Conservation (phyloP, 2,888 invertebrate species). For the Timema podura region DNA sequence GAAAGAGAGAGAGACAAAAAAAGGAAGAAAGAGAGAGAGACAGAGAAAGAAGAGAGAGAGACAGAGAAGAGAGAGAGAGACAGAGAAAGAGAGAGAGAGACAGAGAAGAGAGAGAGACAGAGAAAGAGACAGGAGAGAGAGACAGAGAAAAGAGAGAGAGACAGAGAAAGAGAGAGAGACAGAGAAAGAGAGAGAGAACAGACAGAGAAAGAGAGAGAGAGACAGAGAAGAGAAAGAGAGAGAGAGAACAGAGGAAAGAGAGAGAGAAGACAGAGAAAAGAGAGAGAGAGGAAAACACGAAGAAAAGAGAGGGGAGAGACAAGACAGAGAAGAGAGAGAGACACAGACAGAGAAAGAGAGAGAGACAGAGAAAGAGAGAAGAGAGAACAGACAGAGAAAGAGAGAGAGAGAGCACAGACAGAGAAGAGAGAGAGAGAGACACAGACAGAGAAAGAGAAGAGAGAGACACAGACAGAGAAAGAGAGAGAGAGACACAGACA, state of each 20-base stretch:
- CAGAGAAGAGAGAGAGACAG: neutral
- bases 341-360: too few species aligned
- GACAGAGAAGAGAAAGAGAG: too few species aligned
- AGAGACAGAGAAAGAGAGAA: neutral
- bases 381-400: neutral
- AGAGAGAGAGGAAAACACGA: too few species aligned
- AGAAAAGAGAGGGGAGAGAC: too few species aligned
- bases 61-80: neutral
- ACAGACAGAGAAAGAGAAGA: neutral
- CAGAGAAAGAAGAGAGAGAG: neutral
- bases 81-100: neutral
- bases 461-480: neutral
- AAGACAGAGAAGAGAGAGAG: too few species aligned
- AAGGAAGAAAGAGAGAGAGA: neutral
- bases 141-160: too few species aligned
- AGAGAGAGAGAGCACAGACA: neutral
- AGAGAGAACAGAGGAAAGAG: too few species aligned
- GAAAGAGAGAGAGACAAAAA: neutral
- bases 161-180: too few species aligned
- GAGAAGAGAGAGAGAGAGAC: constrained; percentile 13
- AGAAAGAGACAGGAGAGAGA: too few species aligned
- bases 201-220: too few species aligned
- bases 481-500: neutral
- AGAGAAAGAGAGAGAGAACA: too few species aligned
- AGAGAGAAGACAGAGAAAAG: too few species aligned